Conservation (phyloP, 35 echinoderm and acorn worm genomes). For the Patiria miniata region DNA sequence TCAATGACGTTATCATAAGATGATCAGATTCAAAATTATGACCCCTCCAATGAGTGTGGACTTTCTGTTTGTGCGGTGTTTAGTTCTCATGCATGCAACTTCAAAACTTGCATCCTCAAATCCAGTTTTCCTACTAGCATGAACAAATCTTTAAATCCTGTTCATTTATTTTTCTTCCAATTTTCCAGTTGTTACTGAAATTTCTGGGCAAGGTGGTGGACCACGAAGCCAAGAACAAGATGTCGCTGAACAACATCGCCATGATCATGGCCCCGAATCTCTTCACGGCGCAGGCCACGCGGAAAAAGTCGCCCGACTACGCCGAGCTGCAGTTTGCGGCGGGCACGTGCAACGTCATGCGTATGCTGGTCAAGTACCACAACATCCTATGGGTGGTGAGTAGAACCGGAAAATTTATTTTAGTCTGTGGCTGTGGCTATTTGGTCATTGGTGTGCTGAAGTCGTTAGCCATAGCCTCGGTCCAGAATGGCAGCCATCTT, state of each 20-base stretch:
- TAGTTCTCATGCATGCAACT: too few species aligned
- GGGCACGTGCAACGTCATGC: slow-evolving; percentile 91
- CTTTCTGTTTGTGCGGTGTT: too few species aligned
- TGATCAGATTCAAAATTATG: too few species aligned
- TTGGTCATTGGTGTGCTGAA: neutral
- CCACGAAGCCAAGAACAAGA: slow-evolving; percentile 79
- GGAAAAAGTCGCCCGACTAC: slow-evolving; percentile 75
- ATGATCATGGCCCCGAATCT: slow-evolving; percentile 99
- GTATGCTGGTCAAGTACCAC: slow-evolving; percentile 95
- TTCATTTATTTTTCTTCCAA: neutral
- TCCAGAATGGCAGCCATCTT: neutral
- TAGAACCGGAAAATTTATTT: neutral
- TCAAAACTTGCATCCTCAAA: too few species aligned
- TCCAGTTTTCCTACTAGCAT: too few species aligned
- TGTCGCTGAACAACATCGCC: slow-evolving; percentile 95
- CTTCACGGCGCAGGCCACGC: slow-evolving; percentile 71
- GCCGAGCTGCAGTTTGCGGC: slow-evolving; percentile 86
- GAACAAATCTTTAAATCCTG: too few species aligned
- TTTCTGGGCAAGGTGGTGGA: slow-evolving; percentile 78
- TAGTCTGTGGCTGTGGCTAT: neutral
- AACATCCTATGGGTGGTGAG: slow-evolving; percentile 94
- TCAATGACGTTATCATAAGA: too few species aligned
- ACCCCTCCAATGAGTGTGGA: too few species aligned
- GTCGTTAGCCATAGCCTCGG: neutral
- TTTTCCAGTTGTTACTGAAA: slow-evolving; percentile 76